Percentiles rank a stretch among this genome's conserved stretches.
Evolutionary conservation across 2,888 invertebrate species (phyloP).

Genomic region (Nemapogon koenigi): DNA sequence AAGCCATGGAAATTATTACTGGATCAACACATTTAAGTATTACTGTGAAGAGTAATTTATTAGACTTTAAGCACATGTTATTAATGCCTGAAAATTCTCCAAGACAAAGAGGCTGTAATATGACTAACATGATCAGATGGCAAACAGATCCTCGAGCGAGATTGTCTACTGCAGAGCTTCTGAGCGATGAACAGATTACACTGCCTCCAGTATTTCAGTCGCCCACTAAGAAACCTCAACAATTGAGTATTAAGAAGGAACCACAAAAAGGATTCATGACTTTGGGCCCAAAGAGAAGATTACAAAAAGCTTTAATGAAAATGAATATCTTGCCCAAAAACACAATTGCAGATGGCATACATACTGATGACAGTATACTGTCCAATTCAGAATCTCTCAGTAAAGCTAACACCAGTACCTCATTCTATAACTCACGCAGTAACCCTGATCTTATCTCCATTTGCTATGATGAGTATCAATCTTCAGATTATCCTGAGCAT

Average conservation of each 20-base stretch:
- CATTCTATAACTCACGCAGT: slow-evolving; percentile 84
- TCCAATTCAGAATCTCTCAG: slow-evolving; percentile 64
- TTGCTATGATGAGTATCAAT: slow-evolving; percentile 81
- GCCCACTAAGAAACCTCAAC: slow-evolving; percentile 62
- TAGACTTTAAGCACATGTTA: slow-evolving; percentile 78
- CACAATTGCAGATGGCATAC: slow-evolving; percentile 72
- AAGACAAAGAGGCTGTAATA: slow-evolving; percentile 70
- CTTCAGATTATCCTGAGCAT: slow-evolving; percentile 92
- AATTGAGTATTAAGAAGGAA: slow-evolving; percentile 65
- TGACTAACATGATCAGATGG: slow-evolving; percentile 71
- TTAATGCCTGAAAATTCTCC: slow-evolving; percentile 81
- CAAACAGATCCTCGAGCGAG: slow-evolving; percentile 75
- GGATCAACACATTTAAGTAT: slow-evolving; percentile 96
- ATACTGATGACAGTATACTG: slow-evolving; percentile 70
- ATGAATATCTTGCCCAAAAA: slow-evolving; percentile 90
- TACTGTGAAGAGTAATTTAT: slow-evolving; percentile 94
- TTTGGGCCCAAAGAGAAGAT: slow-evolving; percentile 80
- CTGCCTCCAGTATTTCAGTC: slow-evolving; percentile 58
- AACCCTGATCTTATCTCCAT: slow-evolving; percentile 87
- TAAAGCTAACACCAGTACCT: slow-evolving; percentile 49
- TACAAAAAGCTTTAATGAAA: slow-evolving; percentile 86
- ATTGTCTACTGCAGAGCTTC: slow-evolving; percentile 79
- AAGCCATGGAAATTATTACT: slow-evolving; percentile 91
- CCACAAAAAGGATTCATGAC: slow-evolving; percentile 88
- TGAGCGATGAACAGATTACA: slow-evolving; percentile 53